Conservation (phyloP, 2,113 vertebrate species). For the Bubo bubo region DNA sequence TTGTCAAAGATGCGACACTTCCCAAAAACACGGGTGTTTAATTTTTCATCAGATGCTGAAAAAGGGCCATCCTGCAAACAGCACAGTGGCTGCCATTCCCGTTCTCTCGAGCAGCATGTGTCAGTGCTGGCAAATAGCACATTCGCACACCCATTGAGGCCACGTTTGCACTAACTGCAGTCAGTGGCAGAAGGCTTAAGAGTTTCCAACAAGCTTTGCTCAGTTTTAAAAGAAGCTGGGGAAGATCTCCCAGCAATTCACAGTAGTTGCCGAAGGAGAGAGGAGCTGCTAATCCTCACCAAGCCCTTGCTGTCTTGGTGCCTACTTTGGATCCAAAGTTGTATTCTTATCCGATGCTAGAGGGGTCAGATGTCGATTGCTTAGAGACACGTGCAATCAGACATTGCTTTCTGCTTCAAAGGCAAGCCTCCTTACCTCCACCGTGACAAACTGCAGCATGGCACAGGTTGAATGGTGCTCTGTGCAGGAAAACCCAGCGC, state of each 20-base stretch:
- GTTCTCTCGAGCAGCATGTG: rapidly evolving
- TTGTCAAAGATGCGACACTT: background rate
- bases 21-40: background rate
- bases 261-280: background rate
- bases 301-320: background rate
- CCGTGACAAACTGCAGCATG: background rate
- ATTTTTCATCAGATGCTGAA: background rate
- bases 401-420: background rate
- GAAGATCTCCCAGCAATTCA: background rate
- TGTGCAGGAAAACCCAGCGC: rapidly evolving
- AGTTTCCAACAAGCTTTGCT: background rate
- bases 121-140: background rate
- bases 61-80: background rate
- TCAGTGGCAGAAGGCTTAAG: background rate
- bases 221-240: background rate
- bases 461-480: background rate
- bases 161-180: background rate
- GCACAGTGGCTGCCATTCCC: background rate
- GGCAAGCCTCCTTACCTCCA: background rate
- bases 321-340: background rate
- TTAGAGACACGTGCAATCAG: background rate
- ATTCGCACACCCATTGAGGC: rapidly evolving
- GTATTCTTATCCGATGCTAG: background rate
- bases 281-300: background rate
- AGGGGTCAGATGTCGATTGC: background rate